These are phyloP conservation scores for Hydriomena furcata DNA, from an alignment of 2,888 invertebrate genomes.

Conservation along the genomic window DNA sequence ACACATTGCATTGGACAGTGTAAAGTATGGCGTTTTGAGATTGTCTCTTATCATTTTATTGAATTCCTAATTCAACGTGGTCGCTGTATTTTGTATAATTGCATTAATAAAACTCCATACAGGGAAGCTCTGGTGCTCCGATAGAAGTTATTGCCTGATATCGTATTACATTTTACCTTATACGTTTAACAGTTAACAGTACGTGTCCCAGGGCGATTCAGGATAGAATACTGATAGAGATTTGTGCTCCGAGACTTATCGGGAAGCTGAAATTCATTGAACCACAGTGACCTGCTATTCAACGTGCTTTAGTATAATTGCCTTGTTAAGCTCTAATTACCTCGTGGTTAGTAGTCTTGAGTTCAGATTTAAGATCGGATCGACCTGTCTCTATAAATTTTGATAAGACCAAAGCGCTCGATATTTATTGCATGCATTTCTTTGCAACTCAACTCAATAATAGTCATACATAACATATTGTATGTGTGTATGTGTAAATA, in stretches of 20 bases:
- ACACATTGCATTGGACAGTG: slow-evolving; percentile 17
- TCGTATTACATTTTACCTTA: slow-evolving; percentile 36
- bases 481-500: too few relatives aligned
- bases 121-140: slow-evolving; percentile 21
- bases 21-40: slow-evolving; percentile 9
- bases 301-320: slow-evolving; percentile 35
- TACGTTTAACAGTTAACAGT: slow-evolving; percentile 36
- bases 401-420: slow-evolving; percentile 5
- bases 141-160: slow-evolving; percentile 35
- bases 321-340: slow-evolving; percentile 38
- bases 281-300: slow-evolving; percentile 35
- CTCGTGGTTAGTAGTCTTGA: slow-evolving; percentile 6
- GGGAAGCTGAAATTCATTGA: slow-evolving; percentile 42
- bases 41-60: slow-evolving; percentile 23
- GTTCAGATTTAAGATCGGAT: slow-evolving; percentile 14
- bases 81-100: slow-evolving; percentile 30
- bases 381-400: slow-evolving; percentile 17
- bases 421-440: neutral
- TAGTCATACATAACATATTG: too few relatives aligned
- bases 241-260: slow-evolving; percentile 39
- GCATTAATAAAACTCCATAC: slow-evolving; percentile 33
- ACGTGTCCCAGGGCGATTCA: slow-evolving; percentile 35
- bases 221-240: slow-evolving; percentile 37
- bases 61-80: slow-evolving; percentile 20
- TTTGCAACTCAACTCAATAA: too few relatives aligned